Percentiles rank a stretch among this genome's conserved stretches.
phyloP scores from a whole-genome alignment of 2,888 invertebrate species.

The Drosophila percnosoma region DNA sequence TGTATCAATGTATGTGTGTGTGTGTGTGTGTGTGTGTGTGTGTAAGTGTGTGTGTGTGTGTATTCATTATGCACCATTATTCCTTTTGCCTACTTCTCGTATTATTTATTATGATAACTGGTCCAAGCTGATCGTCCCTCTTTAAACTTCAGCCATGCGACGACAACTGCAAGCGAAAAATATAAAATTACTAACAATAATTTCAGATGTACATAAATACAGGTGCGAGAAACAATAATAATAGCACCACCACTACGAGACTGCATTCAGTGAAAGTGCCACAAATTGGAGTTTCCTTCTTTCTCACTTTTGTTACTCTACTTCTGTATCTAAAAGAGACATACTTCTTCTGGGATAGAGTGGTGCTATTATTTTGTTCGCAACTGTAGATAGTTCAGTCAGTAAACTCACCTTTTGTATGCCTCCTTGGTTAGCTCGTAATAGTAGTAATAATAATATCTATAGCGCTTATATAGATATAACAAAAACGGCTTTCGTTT shows the following conservation, averaged over 20 bases:
- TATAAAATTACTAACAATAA: not conserved
- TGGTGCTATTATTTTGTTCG: not conserved
- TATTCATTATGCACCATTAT: slow-evolving; percentile 72
- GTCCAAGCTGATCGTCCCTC: slow-evolving; percentile 66
- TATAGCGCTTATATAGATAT: slow-evolving; percentile 74
- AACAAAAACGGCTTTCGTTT: slow-evolving; percentile 65
- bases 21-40: slow-evolving; percentile 30
- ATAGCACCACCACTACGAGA: not conserved
- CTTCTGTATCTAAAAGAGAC: no score
- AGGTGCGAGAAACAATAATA: not conserved
- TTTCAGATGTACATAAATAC: not conserved
- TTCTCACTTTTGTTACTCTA: not conserved
- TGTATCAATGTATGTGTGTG: slow-evolving; percentile 20
- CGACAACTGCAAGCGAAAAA: slow-evolving; percentile 25
- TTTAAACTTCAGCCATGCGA: slow-evolving; percentile 38
- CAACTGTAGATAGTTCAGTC: not conserved
- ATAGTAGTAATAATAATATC: slow-evolving; percentile 42
- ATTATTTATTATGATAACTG: slow-evolving; percentile 76
- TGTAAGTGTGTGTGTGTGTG: slow-evolving; percentile 20
- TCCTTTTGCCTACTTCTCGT: slow-evolving; percentile 68
- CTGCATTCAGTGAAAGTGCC: no score
- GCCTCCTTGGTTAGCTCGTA: slow-evolving; percentile 75
- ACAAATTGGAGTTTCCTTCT: no score
- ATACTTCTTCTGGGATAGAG: not conserved
- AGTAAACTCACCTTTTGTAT: slow-evolving; percentile 59